Conservation (phyloP, 2,888 invertebrate species). For the Himalopsyche kuldschensis region DNA sequence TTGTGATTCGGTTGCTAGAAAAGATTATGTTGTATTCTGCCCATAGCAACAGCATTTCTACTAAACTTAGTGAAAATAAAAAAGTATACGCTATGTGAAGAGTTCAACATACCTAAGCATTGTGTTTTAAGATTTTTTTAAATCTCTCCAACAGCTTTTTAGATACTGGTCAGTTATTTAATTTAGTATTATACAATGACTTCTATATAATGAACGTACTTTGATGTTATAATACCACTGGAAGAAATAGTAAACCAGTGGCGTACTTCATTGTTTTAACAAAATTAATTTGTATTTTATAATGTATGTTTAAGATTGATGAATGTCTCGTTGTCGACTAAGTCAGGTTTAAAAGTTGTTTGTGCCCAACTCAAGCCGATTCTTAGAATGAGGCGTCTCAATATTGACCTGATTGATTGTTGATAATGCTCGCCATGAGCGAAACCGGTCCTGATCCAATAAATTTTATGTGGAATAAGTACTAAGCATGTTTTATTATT, state of each 20-base stretch:
- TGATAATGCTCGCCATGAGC: too few relatives aligned
- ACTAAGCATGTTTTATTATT: too few relatives aligned
- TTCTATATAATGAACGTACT: neutral
- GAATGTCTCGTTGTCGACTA: too few relatives aligned
- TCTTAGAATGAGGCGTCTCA: too few relatives aligned
- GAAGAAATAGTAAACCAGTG: neutral
- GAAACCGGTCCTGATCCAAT: too few relatives aligned
- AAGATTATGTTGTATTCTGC: neutral
- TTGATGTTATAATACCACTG: neutral
- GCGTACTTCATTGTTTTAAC: neutral
- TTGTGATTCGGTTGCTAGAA: neutral
- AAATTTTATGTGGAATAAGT: too few relatives aligned
- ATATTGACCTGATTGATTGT: too few relatives aligned
- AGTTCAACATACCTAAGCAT: neutral
- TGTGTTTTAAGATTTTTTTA: neutral
- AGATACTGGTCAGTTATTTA: neutral
- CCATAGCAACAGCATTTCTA: neutral
- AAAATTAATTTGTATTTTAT: neutral
- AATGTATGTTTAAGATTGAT: neutral
- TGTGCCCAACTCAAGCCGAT: too few relatives aligned
- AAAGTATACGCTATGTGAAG: neutral
- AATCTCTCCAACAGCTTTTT: neutral
- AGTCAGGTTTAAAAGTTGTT: too few relatives aligned
- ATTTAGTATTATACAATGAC: neutral
- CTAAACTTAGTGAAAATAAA: neutral